Evolutionary conservation across 1,140 invertebrate genomes (phyloP).

Genomic region (Tetranychus urticae): DNA sequence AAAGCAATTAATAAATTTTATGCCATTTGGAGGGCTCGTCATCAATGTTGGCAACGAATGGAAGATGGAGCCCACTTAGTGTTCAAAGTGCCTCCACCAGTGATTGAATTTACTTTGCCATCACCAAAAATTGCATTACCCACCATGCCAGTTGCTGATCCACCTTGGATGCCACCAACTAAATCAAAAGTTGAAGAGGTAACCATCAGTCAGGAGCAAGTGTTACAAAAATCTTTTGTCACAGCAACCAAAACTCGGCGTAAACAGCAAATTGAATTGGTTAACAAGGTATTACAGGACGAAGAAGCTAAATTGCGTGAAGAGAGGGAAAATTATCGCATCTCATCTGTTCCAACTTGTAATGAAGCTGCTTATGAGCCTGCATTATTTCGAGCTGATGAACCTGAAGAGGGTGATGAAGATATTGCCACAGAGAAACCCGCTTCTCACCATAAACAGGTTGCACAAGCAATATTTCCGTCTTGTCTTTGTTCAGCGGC

Average conservation of each 20-base stretch:
- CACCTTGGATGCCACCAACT: conserved; percentile 91
- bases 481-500: conserved; percentile 85
- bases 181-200: conserved; percentile 98
- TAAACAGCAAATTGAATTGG: conserved; percentile 94
- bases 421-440: conserved; percentile 25
- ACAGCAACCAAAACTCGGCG: conserved; percentile 94
- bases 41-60: conserved; percentile 96
- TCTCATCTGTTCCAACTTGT: conserved; percentile 89
- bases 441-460: conserved; percentile 36
- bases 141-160: conserved; percentile 78
- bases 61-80: conserved; percentile 81
- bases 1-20: conserved; percentile 48
- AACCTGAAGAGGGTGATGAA: conserved; percentile 42
- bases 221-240: conserved; percentile 76
- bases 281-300: conserved; percentile 74
- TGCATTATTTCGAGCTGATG: conserved; percentile 36
- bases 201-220: conserved; percentile 90
- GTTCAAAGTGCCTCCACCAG: conserved; percentile 91
- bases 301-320: conserved; percentile 82
- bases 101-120: conserved; percentile 93
- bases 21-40: conserved; percentile 73
- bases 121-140: conserved; percentile 95
- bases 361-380: conserved; percentile 87
- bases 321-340: conserved; percentile 80
- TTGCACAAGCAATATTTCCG: conserved; percentile 81